These are phyloP conservation scores for Encarsia formosa DNA, from an alignment of 2,888 invertebrate species.

Conservation along the genomic window DNA sequence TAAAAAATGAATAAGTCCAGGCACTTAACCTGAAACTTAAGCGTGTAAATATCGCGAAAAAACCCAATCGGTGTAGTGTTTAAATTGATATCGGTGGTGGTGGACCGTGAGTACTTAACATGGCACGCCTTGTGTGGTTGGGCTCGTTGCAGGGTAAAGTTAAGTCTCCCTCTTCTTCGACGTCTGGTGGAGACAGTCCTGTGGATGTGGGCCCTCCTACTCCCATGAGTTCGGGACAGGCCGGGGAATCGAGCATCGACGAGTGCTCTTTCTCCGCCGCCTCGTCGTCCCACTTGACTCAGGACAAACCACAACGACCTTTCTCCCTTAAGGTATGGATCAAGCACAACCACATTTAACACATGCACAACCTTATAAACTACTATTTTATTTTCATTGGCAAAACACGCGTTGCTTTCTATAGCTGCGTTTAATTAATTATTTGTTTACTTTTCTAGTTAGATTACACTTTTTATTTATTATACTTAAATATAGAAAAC, in stretches of 20 bases:
- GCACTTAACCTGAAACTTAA: no score
- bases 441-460: background rate
- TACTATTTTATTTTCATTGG: background rate
- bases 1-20: no score
- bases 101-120: constrained; percentile 48
- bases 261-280: constrained; percentile 29
- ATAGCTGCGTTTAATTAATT: no score
- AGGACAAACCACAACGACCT: constrained; percentile 58
- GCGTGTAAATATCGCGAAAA: no score
- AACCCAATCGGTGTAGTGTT: no score
- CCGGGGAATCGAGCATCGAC: constrained; percentile 36
- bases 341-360: background rate
- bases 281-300: constrained; percentile 42
- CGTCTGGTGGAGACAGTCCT: constrained; percentile 50
- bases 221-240: constrained; percentile 45
- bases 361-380: background rate
- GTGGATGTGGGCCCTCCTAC: constrained; percentile 46
- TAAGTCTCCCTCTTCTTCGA: constrained; percentile 51
- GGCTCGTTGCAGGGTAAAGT: constrained; percentile 53
- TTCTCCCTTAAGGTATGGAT: constrained; percentile 58
- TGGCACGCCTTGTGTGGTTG: constrained; percentile 44
- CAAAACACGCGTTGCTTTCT: no score
- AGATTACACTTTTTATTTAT: background rate
- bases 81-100: constrained; percentile 35
- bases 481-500: no score